Percentiles rank a stretch among this genome's conserved stretches.
phyloP scores from a whole-genome alignment of 2,888 invertebrate genomes.

The Prionchulus punctatus region DNA sequence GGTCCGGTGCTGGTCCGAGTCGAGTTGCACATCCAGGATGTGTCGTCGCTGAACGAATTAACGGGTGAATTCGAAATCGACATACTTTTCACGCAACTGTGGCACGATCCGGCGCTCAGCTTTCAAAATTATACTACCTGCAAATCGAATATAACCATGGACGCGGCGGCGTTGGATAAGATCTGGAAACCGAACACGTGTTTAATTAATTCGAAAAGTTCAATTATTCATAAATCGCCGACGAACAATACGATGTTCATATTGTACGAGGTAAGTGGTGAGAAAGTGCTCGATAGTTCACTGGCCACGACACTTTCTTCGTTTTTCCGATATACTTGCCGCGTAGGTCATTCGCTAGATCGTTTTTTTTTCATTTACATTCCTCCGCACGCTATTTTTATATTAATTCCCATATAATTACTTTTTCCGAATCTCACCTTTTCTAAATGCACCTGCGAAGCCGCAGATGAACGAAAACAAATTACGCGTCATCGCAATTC shows the following conservation, averaged over 20 bases:
- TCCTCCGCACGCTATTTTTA: too few relatives aligned
- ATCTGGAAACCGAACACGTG: constrained; percentile 32
- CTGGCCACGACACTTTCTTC: too few relatives aligned
- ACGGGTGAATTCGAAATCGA: constrained; percentile 30
- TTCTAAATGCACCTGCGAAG: too few relatives aligned
- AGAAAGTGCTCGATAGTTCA: not conserved
- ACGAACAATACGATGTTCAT: constrained; percentile 28
- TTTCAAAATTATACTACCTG: constrained; percentile 18
- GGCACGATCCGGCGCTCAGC: constrained; percentile 25
- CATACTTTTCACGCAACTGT: constrained; percentile 25
- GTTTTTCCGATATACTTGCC: too few relatives aligned
- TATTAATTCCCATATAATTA: too few relatives aligned
- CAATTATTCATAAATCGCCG: constrained; percentile 26
- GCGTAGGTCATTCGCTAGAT: too few relatives aligned
- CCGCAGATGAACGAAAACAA: too few relatives aligned
- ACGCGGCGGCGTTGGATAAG: constrained; percentile 20
- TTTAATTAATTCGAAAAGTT: constrained; percentile 27
- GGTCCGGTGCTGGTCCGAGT: not conserved
- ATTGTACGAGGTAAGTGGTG: constrained; percentile 18
- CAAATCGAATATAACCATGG: constrained; percentile 29
- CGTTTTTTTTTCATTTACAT: too few relatives aligned
- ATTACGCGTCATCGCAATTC: too few relatives aligned
- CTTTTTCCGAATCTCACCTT: too few relatives aligned
- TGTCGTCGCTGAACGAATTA: constrained; percentile 28
- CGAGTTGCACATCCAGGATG: constrained; percentile 20